These are phyloP conservation scores for Zaprionus nigranus DNA, from an alignment of 1,140 invertebrate genomes.

Conservation along the genomic window DNA sequence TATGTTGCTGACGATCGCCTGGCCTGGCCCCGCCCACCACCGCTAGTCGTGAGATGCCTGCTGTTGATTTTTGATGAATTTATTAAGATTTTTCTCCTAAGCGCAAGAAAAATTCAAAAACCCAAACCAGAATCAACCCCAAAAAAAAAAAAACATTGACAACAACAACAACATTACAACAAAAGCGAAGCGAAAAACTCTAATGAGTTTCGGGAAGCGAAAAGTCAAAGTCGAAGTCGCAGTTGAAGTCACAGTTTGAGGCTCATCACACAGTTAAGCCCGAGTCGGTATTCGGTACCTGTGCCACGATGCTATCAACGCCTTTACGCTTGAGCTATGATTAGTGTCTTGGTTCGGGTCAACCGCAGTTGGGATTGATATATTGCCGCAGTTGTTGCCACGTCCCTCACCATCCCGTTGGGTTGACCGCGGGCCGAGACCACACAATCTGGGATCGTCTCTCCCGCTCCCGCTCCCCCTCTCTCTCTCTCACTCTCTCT, in stretches of 20 bases:
- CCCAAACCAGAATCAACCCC: constrained; percentile 3
- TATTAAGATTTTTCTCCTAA: constrained; percentile 71
- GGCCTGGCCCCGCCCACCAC: constrained; percentile 50
- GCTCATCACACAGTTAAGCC: neutral
- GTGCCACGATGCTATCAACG: constrained; percentile 56
- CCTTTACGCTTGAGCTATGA: constrained; percentile 78
- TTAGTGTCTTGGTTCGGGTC: constrained; percentile 69
- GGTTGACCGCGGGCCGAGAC: constrained; percentile 67
- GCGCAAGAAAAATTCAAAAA: constrained; percentile 9
- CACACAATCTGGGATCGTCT: constrained; percentile 60
- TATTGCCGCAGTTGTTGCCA: constrained; percentile 34
- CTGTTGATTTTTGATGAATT: constrained; percentile 79
- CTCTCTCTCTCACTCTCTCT: constrained; percentile 22
- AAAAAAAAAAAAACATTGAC: neutral
- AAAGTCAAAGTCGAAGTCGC: constrained; percentile 52
- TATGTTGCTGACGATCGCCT: constrained; percentile 77
- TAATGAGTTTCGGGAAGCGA: constrained; percentile 72
- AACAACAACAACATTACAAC: constrained; percentile 18
- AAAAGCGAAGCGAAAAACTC: constrained; percentile 46
- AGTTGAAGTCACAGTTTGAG: constrained; percentile 13
- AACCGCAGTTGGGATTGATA: constrained; percentile 59
- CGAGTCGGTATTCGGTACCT: constrained; percentile 23
- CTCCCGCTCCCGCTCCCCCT: neutral
- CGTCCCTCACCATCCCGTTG: constrained; percentile 34
- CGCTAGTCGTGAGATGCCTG: constrained; percentile 70